Percentiles rank a stretch among this genome's conserved stretches.
These are phyloP conservation scores for Lontra canadensis DNA, from an alignment of 2,113 vertebrate genomes.

Conservation along the genomic window DNA sequence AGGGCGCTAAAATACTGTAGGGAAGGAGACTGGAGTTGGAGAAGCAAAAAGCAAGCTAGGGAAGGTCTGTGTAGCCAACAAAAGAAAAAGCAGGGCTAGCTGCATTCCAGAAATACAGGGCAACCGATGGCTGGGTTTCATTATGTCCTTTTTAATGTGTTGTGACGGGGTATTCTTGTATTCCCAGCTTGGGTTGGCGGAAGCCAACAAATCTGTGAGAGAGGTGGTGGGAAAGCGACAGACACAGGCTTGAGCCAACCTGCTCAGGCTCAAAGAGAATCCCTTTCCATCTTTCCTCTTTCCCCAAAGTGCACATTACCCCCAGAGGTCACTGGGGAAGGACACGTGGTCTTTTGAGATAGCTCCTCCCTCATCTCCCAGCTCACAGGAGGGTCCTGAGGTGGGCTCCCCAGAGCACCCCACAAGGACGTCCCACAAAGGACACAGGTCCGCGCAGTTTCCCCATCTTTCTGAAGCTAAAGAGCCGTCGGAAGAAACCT, in stretches of 20 bases:
- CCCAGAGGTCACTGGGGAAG: neutral
- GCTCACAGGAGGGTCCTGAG: neutral
- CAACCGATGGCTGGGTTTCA: neutral
- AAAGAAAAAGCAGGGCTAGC: neutral
- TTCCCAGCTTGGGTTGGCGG: neutral
- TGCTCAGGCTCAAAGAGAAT: neutral
- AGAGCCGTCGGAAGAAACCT: neutral
- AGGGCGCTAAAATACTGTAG: neutral
- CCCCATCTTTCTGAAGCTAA: neutral
- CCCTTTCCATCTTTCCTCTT: neutral
- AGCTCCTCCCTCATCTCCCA: neutral
- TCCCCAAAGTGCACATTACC: neutral
- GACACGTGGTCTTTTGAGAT: neutral
- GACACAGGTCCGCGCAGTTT: rapidly evolving
- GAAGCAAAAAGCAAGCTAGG: neutral
- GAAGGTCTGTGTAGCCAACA: neutral
- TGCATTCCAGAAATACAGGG: neutral
- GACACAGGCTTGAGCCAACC: neutral
- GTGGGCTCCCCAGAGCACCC: too few species aligned
- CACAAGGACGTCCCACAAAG: neutral
- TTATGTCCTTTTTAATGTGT: neutral
- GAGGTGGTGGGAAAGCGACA: neutral
- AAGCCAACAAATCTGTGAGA: neutral
- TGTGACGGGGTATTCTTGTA: neutral
- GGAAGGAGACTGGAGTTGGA: neutral